Base-by-base conservation (phyloP, 2,888 invertebrate genomes). In the Neoitamus cyanurus region DNA sequence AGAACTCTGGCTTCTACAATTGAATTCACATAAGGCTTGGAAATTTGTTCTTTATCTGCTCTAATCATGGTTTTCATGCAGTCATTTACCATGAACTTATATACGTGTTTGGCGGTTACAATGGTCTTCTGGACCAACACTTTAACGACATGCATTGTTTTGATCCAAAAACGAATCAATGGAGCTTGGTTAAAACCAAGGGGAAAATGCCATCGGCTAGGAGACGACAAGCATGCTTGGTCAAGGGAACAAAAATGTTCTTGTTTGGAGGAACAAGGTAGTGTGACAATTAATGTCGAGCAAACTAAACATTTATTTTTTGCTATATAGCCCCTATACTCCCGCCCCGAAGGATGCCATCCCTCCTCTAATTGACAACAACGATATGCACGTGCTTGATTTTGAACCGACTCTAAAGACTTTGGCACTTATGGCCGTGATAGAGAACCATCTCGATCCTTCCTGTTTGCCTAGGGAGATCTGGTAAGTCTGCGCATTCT, bases 181-280 rank as follows among this genome's bases (percentile, higher is more conserved):
- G 96, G 96, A 92, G 93, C 88, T 90, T 92, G 85, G 89, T 95
- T 11, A 92, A 92, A 84, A 93, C 94, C 0, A 89, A 90, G 31
- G 95, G 95, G 0, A 90, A 90, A 82, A 90, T 92, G n/a, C 95
- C 95, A 0, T 93, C 94, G 88, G 92, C 93, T 84, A 92, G 96
- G 73, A 91, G 96, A 87, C 92, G 96, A 75, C 98, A 98, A 90
- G 96, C 96, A 82, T 97, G 97, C 89, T 93, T 97, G 88, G 92
- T 96, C 72, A 93, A 95, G 88, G 94, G 93, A 13, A 93, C 95
- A 87, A 93, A 94, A 89, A 93, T 97, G 87, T 97, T 94, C 90
- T 92, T 98, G 84, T 98, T 98, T 92, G 98, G 98, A 73, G 98
- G 98, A 58, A 97, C 97, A 84, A 97, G 97, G 95, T 96, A 89